Base-by-base conservation (phyloP, 2,113 vertebrate species). In the Tonatia bakeri region DNA sequence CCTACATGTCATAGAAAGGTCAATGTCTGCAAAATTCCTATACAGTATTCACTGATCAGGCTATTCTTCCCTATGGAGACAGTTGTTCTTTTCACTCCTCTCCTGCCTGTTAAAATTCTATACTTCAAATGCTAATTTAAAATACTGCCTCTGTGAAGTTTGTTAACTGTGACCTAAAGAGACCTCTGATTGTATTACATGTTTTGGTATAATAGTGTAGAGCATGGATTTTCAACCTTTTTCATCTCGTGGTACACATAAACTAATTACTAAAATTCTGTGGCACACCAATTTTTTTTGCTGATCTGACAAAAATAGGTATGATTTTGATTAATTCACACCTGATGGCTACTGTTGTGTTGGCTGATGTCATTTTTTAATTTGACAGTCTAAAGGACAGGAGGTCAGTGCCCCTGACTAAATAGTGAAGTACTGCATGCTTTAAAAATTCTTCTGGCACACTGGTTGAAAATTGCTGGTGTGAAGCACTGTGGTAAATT, bases 111-210 rank as follows among this genome's bases (percentile, higher is more conserved):
- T 54, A 86, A 75, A 87, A 90, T 79, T 80, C 28, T 87, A 56
- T 28, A 87, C 4, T 86, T 91, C 26, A 95, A 89, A 94, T 54
- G 67, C 72, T 91, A 95, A 73, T 28, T 87, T 84, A 84, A 96
- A 96, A 90, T 26, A 64, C 9, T 70, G 36, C 36, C 43, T 86
- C 59, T 80, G 19, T 72, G 43, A 61, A 59, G 52, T 96, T 83
- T 81, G 72, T 88, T 85, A 36, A 93, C 54, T 88, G 43, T 40
- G 61, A 81, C 17, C 59, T 40, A 87, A 36, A 17, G 7, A 69
- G 33, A 50, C 54, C 45, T 93, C 33, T 50, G 28, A 52, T 3
- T 33, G 11, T 45, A 76, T n/a, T 24, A 69, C 4, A 5, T 33
- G 26, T 91, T 91, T 87, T 70, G 14, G 20, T 83, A 79, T 40